Evolutionary conservation across 2,113 vertebrate genomes (phyloP), one percentile per base, ranked within the genome.

Genomic region (Protobothrops mucrosquamatus): DNA sequence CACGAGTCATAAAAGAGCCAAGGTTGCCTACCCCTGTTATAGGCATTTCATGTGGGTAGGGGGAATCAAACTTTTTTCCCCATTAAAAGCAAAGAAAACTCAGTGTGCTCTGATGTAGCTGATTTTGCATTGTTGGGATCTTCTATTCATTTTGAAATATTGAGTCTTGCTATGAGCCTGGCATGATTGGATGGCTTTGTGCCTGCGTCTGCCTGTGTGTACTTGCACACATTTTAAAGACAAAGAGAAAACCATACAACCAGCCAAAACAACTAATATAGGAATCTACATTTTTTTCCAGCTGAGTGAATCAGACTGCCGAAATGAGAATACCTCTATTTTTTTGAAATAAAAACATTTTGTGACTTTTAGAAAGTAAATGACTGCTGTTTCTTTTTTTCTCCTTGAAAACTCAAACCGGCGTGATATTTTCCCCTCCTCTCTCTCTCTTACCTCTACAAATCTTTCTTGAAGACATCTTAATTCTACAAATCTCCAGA

Each of bases 401-500:
- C 93, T 39, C n/a, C 39, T 90, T 93, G 87, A 94, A 29, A 6
- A 92, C 94, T 93, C 52, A 91, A 92, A 95, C 89, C 85, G 86
- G 56, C 90, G 92, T 0, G 94, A 89, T 92, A 94, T 95, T 93
- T 24, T 2, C 0, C 1, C 0, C 11, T 48, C 48, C 23, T 24
- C 2, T 23, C 0, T 22, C 1, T 6, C 1, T 14, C 23, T 15
- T 26, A 34, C 1, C 29, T 55, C 12, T 34, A 94, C 91, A 92
- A 94, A 96, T 89, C 85, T 87, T 86, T 95, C 69, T 92, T 94
- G 94, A 97, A 95, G 91, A 93, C 91, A 91, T 95, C 95, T 94
- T 96, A 95, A 96, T 96, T 95, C 91, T 87, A 54, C 74, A 92
- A 95, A 94, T 89, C 95, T 92, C 92, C 46, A 85, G 96, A 93